These are phyloP conservation scores for Corythaixoides concolor DNA, from an alignment of 2,113 vertebrate genomes.

Conservation along the genomic window DNA sequence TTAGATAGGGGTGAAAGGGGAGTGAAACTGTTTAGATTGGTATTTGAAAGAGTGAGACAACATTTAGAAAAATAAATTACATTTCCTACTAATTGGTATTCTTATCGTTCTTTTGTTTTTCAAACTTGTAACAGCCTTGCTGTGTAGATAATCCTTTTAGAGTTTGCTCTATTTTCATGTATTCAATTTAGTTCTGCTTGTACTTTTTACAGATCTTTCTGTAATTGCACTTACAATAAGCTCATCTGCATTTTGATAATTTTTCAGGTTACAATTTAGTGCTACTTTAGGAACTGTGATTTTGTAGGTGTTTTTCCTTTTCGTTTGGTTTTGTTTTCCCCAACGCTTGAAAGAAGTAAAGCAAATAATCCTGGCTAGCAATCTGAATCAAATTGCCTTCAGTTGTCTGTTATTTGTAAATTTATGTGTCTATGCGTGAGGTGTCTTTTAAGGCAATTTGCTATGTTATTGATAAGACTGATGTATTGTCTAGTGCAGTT, in stretches of 20 bases:
- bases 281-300: background rate
- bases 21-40: background rate
- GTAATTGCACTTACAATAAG: background rate
- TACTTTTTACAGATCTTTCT: background rate
- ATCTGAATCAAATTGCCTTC: background rate
- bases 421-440: background rate
- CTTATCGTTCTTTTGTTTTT: background rate
- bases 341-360: background rate
- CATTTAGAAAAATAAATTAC: background rate
- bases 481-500: background rate
- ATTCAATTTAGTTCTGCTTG: background rate
- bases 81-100: background rate
- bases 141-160: background rate
- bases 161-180: background rate
- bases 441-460: background rate
- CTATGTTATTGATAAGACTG: background rate
- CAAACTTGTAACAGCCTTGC: background rate
- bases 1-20: background rate
- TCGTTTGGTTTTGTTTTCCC: background rate
- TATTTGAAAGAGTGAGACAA: background rate
- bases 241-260: background rate
- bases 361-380: background rate
- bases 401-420: background rate
- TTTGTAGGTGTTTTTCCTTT: background rate
- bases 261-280: background rate